Evolutionary conservation across 2,113 vertebrate genomes (phyloP).

Genomic region (Aix galericulata): DNA sequence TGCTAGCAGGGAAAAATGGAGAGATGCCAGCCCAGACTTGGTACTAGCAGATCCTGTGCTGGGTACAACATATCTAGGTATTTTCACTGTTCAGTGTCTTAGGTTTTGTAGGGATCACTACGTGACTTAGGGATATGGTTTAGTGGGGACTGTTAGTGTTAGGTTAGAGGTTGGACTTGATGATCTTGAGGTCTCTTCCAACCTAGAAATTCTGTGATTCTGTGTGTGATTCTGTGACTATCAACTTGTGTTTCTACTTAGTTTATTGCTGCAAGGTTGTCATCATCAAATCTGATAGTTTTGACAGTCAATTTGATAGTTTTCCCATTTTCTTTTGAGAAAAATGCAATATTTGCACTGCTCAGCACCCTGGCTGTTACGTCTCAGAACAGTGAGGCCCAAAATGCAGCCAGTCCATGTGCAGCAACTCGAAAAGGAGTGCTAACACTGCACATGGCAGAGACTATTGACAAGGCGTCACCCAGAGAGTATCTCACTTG

Average conservation of each 20-base stretch:
- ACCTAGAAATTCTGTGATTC: too few relatives aligned
- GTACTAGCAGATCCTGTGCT: accelerated
- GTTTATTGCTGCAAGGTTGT: background rate
- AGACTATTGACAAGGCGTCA: background rate
- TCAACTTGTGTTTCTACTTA: background rate
- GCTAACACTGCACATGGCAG: background rate
- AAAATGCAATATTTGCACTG: background rate
- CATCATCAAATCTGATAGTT: background rate
- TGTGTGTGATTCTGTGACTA: too few relatives aligned
- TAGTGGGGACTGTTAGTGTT: too few relatives aligned
- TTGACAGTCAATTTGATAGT: background rate
- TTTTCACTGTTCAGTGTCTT: background rate
- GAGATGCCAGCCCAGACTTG: background rate
- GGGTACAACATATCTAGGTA: accelerated
- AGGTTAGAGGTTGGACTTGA: too few relatives aligned
- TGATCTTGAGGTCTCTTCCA: too few relatives aligned
- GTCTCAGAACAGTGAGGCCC: background rate
- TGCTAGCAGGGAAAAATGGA: background rate
- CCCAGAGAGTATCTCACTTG: background rate
- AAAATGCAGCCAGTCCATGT: background rate
- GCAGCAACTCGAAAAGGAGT: background rate
- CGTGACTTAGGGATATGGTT: too few relatives aligned
- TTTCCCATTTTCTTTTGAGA: background rate
- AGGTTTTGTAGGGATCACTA: background rate
- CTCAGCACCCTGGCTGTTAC: background rate